These are phyloP conservation scores for Heliconius congener DNA, from an alignment of 1,140 invertebrate species.

Conservation along the genomic window DNA sequence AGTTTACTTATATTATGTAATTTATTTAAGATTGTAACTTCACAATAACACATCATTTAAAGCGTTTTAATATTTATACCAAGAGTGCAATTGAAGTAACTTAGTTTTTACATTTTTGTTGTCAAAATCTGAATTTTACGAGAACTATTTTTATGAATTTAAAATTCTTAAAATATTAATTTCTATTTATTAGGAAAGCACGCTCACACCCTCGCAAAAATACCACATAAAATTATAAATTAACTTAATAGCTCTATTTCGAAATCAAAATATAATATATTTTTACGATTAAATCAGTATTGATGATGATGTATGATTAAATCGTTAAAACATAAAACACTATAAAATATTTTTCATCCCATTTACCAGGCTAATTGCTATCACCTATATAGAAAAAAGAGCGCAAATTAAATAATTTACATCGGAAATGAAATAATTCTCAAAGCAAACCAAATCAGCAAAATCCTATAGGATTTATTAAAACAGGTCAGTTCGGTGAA, in stretches of 20 bases:
- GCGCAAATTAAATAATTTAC: constrained; percentile 29
- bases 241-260: too few species aligned
- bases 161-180: too few species aligned
- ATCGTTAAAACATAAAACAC: not conserved
- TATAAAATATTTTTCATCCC: not conserved
- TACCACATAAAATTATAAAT: too few species aligned
- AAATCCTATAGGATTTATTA: constrained; percentile 70
- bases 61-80: not conserved
- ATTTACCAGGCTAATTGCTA: not conserved
- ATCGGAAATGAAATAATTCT: constrained; percentile 43
- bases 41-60: not conserved
- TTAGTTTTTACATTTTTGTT: too few species aligned
- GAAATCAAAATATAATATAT: too few species aligned
- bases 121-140: too few species aligned
- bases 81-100: not conserved
- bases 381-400: not conserved
- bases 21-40: not conserved
- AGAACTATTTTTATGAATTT: too few species aligned
- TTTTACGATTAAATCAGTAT: too few species aligned
- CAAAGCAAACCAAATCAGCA: constrained; percentile 47
- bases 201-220: too few species aligned
- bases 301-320: not conserved
- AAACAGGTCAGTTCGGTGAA: constrained; percentile 71
- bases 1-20: not conserved
- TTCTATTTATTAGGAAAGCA: too few species aligned